phyloP scores from a whole-genome alignment of 2,797 vertebrate species.

The Triplophysa yarkandensis region DNA sequence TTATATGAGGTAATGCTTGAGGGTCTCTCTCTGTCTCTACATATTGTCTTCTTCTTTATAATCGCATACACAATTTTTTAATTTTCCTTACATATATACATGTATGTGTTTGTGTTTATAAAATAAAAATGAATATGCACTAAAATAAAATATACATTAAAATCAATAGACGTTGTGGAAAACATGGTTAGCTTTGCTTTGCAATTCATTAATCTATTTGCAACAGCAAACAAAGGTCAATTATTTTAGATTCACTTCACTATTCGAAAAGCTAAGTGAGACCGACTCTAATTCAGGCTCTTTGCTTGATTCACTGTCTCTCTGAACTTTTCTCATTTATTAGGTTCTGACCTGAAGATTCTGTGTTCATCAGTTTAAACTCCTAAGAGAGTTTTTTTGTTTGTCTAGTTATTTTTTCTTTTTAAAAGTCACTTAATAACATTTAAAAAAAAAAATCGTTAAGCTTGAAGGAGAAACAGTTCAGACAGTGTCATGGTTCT shows the following conservation, averaged over 20 bases:
- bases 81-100: no score
- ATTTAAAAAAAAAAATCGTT: constrained; percentile 28
- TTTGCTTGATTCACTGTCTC: background rate
- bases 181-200: background rate
- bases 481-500: background rate
- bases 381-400: constrained; percentile 12
- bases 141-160: no score
- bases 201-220: constrained; percentile 1
- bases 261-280: background rate
- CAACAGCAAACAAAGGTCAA: background rate
- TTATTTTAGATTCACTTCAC: constrained; percentile 6
- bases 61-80: no score
- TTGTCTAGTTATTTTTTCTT: background rate
- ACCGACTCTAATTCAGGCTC: constrained; percentile 9
- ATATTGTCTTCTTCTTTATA: no score
- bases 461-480: background rate
- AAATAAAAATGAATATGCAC: no score
- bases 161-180: no score
- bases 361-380: constrained; percentile 34
- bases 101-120: no score
- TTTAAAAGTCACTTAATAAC: constrained; percentile 17
- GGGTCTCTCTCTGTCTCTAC: no score
- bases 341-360: constrained; percentile 59
- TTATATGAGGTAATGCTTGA: no score
- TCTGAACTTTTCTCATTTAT: constrained; percentile 10